Conservation (phyloP, 2,888 invertebrate genomes). For the Eremobia ochroleuca region DNA sequence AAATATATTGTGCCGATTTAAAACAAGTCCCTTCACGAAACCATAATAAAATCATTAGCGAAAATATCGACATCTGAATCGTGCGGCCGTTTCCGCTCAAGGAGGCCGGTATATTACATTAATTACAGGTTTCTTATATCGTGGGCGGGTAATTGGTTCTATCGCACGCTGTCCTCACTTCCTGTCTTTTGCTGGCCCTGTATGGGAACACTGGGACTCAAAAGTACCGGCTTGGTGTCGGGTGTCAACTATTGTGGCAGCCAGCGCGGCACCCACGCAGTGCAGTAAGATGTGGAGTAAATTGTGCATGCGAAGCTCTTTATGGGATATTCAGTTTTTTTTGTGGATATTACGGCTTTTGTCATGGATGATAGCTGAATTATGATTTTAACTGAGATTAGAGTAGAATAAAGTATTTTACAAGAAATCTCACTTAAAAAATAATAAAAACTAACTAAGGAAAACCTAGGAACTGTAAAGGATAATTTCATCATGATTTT, state of each 20-base stretch:
- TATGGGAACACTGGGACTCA: conserved; percentile 76
- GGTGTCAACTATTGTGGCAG: conserved; percentile 83
- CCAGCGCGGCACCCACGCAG: conserved; percentile 83
- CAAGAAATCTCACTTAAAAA: neutral
- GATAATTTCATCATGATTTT: neutral
- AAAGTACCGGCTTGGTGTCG: conserved; percentile 85
- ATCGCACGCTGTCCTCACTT: conserved; percentile 88
- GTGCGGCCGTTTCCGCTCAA: conserved; percentile 80
- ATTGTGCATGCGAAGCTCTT: conserved; percentile 65
- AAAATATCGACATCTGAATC: conserved; percentile 67
- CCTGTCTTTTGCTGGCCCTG: conserved; percentile 85
- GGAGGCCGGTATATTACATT: conserved; percentile 85
- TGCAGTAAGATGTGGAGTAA: conserved; percentile 63
- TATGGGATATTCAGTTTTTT: conserved; percentile 37
- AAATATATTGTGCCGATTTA: conserved; percentile 54
- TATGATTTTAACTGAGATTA: conserved; percentile 36
- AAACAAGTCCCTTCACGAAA: conserved; percentile 12
- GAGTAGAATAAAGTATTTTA: neutral
- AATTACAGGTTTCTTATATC: conserved; percentile 89
- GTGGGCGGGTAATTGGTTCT: conserved; percentile 90
- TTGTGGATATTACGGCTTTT: conserved; percentile 22
- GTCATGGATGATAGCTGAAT: conserved; percentile 37
- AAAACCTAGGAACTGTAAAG: neutral
- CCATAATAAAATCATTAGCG: conserved; percentile 60
- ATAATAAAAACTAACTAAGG: neutral